These are phyloP conservation scores for Chiroxiphia lanceolata DNA, from an alignment of 2,797 vertebrate genomes.

Conservation along the genomic window DNA sequence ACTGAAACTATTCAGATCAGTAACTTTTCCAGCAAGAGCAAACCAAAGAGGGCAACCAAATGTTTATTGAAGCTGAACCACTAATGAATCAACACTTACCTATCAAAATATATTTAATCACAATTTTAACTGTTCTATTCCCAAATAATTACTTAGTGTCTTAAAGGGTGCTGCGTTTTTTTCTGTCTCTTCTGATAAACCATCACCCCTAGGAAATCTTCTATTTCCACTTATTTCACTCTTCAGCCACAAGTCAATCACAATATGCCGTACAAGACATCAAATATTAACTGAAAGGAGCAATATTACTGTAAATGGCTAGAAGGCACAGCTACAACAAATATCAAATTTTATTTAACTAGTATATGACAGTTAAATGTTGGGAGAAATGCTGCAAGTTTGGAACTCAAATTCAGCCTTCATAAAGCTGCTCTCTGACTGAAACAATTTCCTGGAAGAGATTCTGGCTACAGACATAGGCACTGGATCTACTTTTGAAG, in stretches of 20 bases:
- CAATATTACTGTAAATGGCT: constrained; percentile 9
- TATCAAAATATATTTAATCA: constrained; percentile 2
- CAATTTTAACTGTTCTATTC: not conserved
- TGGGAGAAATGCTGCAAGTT: not conserved
- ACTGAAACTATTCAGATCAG: not conserved
- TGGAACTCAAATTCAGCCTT: not conserved
- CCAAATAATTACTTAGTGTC: not conserved
- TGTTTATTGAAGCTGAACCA: not conserved
- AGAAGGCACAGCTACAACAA: constrained; percentile 1
- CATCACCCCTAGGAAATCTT: not conserved
- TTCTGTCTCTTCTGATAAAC: not conserved
- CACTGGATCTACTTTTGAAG: not conserved
- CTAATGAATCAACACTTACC: not conserved
- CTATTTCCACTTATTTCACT: not conserved
- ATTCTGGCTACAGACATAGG: not conserved
- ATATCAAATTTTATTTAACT: not conserved
- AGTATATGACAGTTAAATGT: not conserved
- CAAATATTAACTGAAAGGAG: constrained; percentile 26
- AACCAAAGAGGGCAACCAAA: not conserved
- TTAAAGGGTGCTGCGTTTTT: not conserved
- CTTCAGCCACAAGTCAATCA: constrained; percentile 12
- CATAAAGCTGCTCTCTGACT: not conserved
- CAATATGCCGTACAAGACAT: not conserved
- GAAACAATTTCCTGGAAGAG: not conserved
- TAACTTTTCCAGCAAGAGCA: not conserved